Evolutionary conservation across 2,113 vertebrate species (phyloP), one percentile per base, ranked within the genome.

Genomic region (Uropsilus gracilis): DNA sequence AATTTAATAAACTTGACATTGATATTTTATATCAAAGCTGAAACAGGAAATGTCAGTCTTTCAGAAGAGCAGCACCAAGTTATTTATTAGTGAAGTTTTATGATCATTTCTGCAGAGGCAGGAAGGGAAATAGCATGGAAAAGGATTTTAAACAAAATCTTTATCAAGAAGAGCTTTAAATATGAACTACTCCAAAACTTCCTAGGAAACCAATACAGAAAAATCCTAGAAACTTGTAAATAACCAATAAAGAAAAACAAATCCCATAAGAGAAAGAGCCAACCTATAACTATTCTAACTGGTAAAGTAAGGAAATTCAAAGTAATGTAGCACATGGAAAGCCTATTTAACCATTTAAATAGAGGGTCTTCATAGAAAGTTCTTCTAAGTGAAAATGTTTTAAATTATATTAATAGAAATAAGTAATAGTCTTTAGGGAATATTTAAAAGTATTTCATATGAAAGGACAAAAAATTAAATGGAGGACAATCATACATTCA

Each of bases 311-410:
- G 34, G 30, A 88, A 57, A 20, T 76, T 88, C 73, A 82, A 63
- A 12, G 26, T 85, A 57, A 64, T 32, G 1, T 8, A 53, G 50
- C 57, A 64, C 50, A 53, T 30, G 39, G 34, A 10, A 66, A 87
- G 34, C 6, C 37, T n/a, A 85, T 81, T 48, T 1, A 39, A 32
- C 4, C 1, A 42, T 17, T 20, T 57, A 84, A 42, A 24, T 68
- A 73, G 14, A 64, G 34, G 22, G 20, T 84, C 22, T 72, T 92
- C 26, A 48, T 69, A 71, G 75, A 94, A 94, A 44, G 24, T 44
- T 88, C 14, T 84, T 92, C 26, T 69, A 88, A 90, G 77, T 84
- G 59, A 59, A 59, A 80, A 48, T 55, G 14, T 77, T 20, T 95
- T 77, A 87, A 75, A 73, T 69, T 24, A 55, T 61, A 69, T 50